A percentile compares a stretch with the other conserved stretches of the same genome.
These are phyloP conservation scores for Calvadosia cruxmelitensis DNA, from an alignment of 30 jellyfish, hydroid and myxozoan genomes.

Conservation along the genomic window DNA sequence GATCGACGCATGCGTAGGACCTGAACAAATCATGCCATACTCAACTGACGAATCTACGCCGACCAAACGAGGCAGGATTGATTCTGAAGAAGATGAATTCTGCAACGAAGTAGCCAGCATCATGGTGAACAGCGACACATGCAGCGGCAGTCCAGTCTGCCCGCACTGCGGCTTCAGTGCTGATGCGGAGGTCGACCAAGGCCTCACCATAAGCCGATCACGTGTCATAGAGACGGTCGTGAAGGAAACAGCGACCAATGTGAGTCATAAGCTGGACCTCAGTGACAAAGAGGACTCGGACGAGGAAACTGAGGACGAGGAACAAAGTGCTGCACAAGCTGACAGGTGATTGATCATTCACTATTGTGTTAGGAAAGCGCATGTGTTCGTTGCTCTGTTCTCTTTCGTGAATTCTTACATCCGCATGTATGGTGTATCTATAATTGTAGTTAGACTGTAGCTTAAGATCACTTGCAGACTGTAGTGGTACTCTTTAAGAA, in stretches of 20 bases:
- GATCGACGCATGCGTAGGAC: neutral
- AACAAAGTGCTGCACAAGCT: neutral
- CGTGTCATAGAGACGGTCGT: neutral
- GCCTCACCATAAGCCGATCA: neutral
- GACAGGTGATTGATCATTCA: no score
- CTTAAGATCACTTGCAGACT: no score
- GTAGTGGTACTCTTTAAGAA: no score
- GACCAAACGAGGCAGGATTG: slow-evolving; percentile 5
- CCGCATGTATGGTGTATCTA: no score
- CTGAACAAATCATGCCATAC: neutral
- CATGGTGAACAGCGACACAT: slow-evolving; percentile 25
- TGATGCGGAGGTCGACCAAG: neutral
- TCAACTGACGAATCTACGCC: neutral
- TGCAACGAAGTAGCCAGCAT: slow-evolving; percentile 43
- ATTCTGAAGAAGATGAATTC: slow-evolving; percentile 23
- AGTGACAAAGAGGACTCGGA: neutral
- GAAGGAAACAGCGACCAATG: neutral
- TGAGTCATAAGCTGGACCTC: neutral
- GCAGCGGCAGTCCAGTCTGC: neutral
- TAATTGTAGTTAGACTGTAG: no score
- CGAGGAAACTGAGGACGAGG: neutral
- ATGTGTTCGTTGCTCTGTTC: no score
- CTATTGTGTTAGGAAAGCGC: no score
- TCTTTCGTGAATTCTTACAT: no score
- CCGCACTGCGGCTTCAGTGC: neutral